A percentile compares a stretch with the other conserved stretches of the same genome.
phyloP scores from a whole-genome alignment of 2,113 vertebrate species.

The Climacteris rufus region DNA sequence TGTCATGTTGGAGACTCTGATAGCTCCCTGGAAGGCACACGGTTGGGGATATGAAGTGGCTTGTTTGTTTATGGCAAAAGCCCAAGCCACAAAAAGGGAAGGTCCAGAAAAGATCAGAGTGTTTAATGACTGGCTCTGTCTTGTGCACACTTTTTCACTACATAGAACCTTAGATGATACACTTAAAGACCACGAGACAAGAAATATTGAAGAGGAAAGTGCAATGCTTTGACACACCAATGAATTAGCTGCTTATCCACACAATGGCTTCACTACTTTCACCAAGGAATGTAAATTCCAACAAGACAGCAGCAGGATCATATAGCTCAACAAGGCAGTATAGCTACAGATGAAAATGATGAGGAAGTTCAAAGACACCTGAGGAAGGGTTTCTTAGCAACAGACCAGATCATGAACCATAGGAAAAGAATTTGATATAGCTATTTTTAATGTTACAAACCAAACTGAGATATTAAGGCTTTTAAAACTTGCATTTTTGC shows the following conservation, averaged over 20 bases:
- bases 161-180: background rate
- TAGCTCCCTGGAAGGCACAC: background rate
- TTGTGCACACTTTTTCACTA: background rate
- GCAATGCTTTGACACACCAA: background rate
- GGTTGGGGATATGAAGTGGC: background rate
- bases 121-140: background rate
- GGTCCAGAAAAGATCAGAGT: background rate
- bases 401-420: background rate
- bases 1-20: background rate
- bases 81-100: background rate
- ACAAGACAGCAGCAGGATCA: background rate
- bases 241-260: background rate
- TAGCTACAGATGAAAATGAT: background rate
- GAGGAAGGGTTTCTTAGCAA: slow-evolving; percentile 52
- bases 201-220: background rate
- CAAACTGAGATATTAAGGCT: background rate
- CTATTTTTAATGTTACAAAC: slow-evolving; percentile 1
- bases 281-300: background rate
- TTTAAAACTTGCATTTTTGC: background rate
- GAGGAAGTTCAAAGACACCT: slow-evolving; percentile 42
- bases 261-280: background rate
- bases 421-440: background rate
- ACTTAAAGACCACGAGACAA: background rate
- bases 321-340: background rate
- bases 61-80: background rate